These are phyloP conservation scores for Porites cylindrica DNA, from an alignment of 92 coral and sea anemone genomes.

Conservation along the genomic window DNA sequence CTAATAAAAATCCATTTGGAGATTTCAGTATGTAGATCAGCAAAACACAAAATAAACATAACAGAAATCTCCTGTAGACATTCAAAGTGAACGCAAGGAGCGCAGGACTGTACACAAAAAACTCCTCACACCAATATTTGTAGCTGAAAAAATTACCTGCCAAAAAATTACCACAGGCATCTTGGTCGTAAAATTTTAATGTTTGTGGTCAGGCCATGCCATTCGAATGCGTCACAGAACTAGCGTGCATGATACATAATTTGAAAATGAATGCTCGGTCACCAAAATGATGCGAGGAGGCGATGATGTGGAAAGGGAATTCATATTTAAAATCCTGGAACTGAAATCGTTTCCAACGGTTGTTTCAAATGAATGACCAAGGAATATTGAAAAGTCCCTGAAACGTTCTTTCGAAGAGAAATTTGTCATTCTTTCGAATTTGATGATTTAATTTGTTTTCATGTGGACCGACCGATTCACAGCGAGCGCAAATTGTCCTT, in stretches of 20 bases:
- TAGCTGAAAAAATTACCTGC: constrained; percentile 15
- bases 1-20: too few relatives aligned
- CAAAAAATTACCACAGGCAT: constrained; percentile 12
- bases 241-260: not conserved
- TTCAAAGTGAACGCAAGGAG: not conserved
- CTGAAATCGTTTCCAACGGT: not conserved
- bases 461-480: constrained; percentile 39
- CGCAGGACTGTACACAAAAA: not conserved
- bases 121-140: not conserved
- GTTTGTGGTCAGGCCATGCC: constrained; percentile 16
- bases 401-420: constrained; percentile 26
- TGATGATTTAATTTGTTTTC: constrained; percentile 64
- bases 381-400: not conserved
- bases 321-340: not conserved
- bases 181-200: constrained; percentile 31
- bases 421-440: constrained; percentile 66
- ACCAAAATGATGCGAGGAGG: constrained; percentile 5
- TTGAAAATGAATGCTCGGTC: not conserved
- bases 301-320: not conserved
- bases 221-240: constrained; percentile 7
- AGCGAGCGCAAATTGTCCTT: constrained; percentile 21
- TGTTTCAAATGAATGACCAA: not conserved
- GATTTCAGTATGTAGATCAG: not conserved
- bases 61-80: not conserved
- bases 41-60: too few relatives aligned